Percentiles rank a stretch among this genome's conserved stretches.
These are phyloP conservation scores for Tetrapedia diversipes DNA, from an alignment of 2,888 invertebrate species.

Conservation along the genomic window DNA sequence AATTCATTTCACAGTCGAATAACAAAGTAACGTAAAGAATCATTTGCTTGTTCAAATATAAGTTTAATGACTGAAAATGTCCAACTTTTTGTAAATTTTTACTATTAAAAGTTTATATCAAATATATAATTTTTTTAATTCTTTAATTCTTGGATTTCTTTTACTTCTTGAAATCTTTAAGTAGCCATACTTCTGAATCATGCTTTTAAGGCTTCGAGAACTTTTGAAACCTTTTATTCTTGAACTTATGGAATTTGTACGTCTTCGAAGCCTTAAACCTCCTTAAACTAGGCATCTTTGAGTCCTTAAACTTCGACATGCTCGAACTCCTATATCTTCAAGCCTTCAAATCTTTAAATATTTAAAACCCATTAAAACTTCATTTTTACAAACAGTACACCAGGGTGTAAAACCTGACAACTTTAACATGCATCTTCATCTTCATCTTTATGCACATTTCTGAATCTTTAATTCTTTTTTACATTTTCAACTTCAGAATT, in stretches of 20 bases:
- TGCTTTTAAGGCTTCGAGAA: neutral
- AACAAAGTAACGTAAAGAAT: no score
- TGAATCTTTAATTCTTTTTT: no score
- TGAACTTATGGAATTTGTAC: neutral
- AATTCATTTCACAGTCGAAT: no score
- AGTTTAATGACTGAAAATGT: no score
- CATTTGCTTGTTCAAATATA: no score
- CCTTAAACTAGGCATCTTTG: neutral
- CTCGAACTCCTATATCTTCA: neutral
- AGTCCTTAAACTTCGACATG: no score
- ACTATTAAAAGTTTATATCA: no score
- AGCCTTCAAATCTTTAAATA: neutral
- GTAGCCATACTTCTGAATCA: neutral
- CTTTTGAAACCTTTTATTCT: conserved; percentile 1
- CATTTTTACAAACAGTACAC: neutral
- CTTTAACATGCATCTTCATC: no score
- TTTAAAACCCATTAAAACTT: neutral
- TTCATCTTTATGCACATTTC: no score
- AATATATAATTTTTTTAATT: neutral
- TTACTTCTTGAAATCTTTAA: neutral
- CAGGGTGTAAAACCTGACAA: no score
- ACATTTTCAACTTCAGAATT: no score
- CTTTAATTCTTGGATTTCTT: neutral
- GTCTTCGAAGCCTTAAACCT: conserved; percentile 1
- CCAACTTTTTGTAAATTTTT: no score